Percentiles rank a stretch among this genome's conserved stretches.
Evolutionary conservation across 1,140 invertebrate species (phyloP).

Genomic region (Aradophagus sp.): DNA sequence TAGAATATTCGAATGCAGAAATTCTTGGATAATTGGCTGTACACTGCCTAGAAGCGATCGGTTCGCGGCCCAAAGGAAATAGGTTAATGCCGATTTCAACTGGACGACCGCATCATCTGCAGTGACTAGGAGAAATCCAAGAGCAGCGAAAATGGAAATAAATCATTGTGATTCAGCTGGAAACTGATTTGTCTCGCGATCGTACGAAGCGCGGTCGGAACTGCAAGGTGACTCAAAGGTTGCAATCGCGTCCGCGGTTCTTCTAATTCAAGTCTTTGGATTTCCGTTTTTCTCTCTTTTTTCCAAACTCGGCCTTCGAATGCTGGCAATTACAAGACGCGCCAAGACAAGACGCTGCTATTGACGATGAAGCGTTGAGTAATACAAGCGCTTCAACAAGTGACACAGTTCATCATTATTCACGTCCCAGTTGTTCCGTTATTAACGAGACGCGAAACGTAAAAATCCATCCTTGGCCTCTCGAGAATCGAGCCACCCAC

Average conservation of each 20-base stretch:
- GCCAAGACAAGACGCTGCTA: slow-evolving; percentile 32
- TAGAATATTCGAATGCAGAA: slow-evolving; percentile 11
- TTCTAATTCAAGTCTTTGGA: too few relatives aligned
- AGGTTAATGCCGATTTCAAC: slow-evolving; percentile 22
- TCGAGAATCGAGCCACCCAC: slow-evolving; percentile 55
- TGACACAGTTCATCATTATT: slow-evolving; percentile 54
- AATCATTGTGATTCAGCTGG: slow-evolving; percentile 24
- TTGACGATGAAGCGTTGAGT: slow-evolving; percentile 35
- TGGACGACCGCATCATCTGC: slow-evolving; percentile 28
- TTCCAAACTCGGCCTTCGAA: slow-evolving; percentile 7
- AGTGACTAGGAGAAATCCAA: slow-evolving; percentile 27
- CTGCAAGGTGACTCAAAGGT: not conserved
- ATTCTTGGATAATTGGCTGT: too few relatives aligned
- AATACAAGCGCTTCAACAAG: slow-evolving; percentile 48
- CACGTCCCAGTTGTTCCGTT: slow-evolving; percentile 38
- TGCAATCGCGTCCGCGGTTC: too few relatives aligned
- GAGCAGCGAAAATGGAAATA: slow-evolving; percentile 18
- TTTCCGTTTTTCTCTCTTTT: not conserved
- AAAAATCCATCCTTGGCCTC: slow-evolving; percentile 56
- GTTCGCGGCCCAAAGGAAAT: slow-evolving; percentile 20
- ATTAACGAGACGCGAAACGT: slow-evolving; percentile 44
- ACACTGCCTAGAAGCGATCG: slow-evolving; percentile 34
- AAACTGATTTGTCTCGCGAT: slow-evolving; percentile 22
- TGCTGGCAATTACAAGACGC: slow-evolving; percentile 25
- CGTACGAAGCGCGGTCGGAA: slow-evolving; percentile 6